Conservation (phyloP, 2,888 invertebrate genomes). For the Drosophila lutescens region DNA sequence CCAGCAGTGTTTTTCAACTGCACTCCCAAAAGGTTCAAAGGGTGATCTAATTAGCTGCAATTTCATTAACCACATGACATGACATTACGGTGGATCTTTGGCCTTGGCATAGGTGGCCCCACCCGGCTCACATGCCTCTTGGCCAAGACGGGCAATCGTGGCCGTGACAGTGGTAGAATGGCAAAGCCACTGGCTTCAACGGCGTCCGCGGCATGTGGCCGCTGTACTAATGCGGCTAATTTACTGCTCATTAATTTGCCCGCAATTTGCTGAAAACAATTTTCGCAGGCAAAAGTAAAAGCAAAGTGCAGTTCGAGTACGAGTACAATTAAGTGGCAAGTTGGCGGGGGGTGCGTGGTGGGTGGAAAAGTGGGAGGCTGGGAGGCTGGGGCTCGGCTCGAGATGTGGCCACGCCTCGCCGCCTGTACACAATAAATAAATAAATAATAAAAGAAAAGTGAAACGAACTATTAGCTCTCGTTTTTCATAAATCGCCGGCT, state of each 20-base stretch:
- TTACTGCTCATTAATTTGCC: conserved; percentile 78
- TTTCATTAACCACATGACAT: conserved; percentile 31
- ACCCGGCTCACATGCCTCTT: neutral
- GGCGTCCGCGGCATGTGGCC: conserved; percentile 38
- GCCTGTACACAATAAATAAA: conserved; percentile 56
- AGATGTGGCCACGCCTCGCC: conserved; percentile 60
- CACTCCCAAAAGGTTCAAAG: conserved; percentile 46
- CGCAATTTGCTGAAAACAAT: conserved; percentile 71
- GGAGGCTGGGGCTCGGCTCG: neutral
- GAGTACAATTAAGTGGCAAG: conserved; percentile 61
- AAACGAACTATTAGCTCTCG: conserved; percentile 79
- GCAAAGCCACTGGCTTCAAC: conserved; percentile 19
- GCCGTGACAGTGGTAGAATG: conserved; percentile 24
- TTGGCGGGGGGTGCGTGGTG: conserved; percentile 12
- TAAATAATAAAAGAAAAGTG: conserved; percentile 78
- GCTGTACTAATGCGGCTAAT: conserved; percentile 71
- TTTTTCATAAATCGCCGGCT: conserved; percentile 65
- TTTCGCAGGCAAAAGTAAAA: conserved; percentile 72
- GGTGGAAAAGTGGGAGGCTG: conserved; percentile 8
- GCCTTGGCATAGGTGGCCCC: neutral
- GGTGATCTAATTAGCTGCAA: conserved; percentile 42
- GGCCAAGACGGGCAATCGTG: conserved; percentile 5
- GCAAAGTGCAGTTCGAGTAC: conserved; percentile 50
- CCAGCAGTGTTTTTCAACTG: conserved; percentile 12
- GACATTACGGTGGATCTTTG: conserved; percentile 30